Conservation (phyloP, 2,797 vertebrate species). For the Melanotaenia parkinsoni region DNA sequence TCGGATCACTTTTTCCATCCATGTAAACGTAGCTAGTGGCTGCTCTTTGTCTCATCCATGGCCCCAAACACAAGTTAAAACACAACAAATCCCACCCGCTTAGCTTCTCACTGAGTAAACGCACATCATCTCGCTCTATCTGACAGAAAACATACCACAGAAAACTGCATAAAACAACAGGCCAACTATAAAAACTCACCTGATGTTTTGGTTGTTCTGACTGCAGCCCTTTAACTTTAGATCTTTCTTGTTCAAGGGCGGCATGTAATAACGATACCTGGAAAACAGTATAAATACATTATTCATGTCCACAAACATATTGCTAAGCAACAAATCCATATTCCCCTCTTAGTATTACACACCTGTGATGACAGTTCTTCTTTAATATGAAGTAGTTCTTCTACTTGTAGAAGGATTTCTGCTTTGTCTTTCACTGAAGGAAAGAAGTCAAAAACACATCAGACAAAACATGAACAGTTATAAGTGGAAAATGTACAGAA, state of each 20-base stretch:
- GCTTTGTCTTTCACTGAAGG: constrained; percentile 96
- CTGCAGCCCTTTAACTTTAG: constrained; percentile 93
- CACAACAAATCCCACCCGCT: background rate
- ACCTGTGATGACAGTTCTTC: constrained; percentile 94
- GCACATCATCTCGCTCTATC: background rate
- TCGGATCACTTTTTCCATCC: background rate
- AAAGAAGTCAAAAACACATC: constrained; percentile 14
- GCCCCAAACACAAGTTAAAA: background rate
- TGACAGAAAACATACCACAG: background rate
- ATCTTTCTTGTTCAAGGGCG: constrained; percentile 93
- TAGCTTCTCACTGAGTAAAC: background rate
- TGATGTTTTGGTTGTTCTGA: constrained; percentile 91
- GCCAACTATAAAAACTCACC: constrained; percentile 55
- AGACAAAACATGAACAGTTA: background rate
- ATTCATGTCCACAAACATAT: constrained; percentile 1
- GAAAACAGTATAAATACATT: background rate
- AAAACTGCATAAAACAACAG: background rate
- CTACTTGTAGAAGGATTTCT: constrained; percentile 93
- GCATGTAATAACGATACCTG: constrained; percentile 90
- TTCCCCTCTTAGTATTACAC: constrained; percentile 28
- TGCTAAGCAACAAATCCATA: background rate
- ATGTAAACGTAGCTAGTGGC: background rate
- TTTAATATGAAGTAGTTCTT: constrained; percentile 93
- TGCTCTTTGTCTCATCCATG: background rate
- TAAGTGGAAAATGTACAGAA: background rate